phyloP scores from a whole-genome alignment of 1,140 invertebrate species.

The Achroia grisella region DNA sequence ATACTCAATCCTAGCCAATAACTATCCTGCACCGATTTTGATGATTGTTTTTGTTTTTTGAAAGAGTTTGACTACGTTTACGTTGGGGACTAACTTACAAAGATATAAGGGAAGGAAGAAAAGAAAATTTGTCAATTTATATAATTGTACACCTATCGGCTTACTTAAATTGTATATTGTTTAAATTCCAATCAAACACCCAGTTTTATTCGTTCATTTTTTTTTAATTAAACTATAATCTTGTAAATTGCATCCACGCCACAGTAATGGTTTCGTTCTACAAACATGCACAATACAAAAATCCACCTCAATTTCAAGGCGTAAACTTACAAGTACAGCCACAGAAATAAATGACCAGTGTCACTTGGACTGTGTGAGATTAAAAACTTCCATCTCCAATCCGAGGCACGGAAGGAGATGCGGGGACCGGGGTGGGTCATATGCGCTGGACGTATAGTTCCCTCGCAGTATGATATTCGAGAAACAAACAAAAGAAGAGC shows the following conservation, averaged over 20 bases:
- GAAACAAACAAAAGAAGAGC: conserved; percentile 70
- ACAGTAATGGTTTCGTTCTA: conserved; percentile 2
- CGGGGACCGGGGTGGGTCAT: conserved; percentile 16
- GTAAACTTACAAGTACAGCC: conserved; percentile 22
- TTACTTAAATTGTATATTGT: no score
- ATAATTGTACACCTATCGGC: no score
- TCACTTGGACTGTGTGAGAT: conserved; percentile 13
- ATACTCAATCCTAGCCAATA: no score
- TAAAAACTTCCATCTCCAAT: conserved; percentile 6
- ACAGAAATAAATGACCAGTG: conserved; percentile 27
- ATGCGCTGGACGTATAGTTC: conserved; percentile 19
- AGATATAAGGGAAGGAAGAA: no score
- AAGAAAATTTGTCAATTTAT: no score
- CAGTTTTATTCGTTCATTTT: no score
- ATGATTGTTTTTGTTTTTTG: no score
- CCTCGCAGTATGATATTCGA: conserved; percentile 56
- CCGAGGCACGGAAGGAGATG: not conserved
- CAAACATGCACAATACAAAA: conserved; percentile 6
- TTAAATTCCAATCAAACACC: no score
- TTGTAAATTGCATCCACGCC: not conserved
- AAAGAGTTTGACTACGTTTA: no score
- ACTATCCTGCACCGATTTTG: no score
- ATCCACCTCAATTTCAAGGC: conserved; percentile 11
- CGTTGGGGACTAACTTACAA: no score
- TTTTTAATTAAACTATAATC: no score